A percentile compares a stretch with the other conserved stretches of the same genome.
Evolutionary conservation across 2,113 vertebrate species (phyloP).

Genomic region (Gavialis gangeticus): DNA sequence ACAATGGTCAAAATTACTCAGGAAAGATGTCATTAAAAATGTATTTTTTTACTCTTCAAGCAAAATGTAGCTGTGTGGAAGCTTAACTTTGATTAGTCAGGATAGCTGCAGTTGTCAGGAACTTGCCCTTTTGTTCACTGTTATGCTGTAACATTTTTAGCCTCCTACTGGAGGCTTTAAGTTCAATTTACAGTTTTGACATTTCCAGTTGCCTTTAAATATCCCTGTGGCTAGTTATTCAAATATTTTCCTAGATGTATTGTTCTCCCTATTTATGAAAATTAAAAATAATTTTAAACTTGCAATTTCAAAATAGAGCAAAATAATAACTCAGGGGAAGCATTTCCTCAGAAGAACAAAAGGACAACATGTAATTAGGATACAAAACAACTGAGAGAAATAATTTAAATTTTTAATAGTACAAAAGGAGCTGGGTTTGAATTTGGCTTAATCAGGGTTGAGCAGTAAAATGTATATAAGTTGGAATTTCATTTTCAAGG

Average conservation of each 20-base stretch:
- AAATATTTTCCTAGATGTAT: conserved; percentile 25
- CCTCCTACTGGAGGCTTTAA: conserved; percentile 46
- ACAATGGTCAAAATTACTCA: neutral
- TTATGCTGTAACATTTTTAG: conserved; percentile 47
- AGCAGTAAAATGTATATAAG: neutral
- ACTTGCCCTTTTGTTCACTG: conserved; percentile 5
- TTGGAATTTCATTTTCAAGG: neutral
- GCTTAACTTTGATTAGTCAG: conserved; percentile 16
- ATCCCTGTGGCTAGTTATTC: conserved; percentile 51
- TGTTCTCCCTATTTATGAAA: conserved; percentile 49
- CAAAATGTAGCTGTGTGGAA: neutral
- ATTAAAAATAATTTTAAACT: conserved; percentile 57
- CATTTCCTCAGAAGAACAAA: neutral
- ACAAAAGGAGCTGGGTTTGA: neutral
- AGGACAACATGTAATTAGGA: neutral
- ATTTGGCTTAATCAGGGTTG: neutral
- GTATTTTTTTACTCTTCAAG: neutral
- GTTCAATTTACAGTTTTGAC: conserved; percentile 69
- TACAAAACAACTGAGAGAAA: neutral
- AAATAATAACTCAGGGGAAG: neutral
- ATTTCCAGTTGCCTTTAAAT: conserved; percentile 72
- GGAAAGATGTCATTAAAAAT: neutral
- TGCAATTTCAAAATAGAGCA: conserved; percentile 37
- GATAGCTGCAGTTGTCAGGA: conserved; percentile 33
- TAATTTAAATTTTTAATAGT: neutral